phyloP scores from a whole-genome alignment of 2,113 vertebrate species.

The Sinocyclocheilus grahami region DNA sequence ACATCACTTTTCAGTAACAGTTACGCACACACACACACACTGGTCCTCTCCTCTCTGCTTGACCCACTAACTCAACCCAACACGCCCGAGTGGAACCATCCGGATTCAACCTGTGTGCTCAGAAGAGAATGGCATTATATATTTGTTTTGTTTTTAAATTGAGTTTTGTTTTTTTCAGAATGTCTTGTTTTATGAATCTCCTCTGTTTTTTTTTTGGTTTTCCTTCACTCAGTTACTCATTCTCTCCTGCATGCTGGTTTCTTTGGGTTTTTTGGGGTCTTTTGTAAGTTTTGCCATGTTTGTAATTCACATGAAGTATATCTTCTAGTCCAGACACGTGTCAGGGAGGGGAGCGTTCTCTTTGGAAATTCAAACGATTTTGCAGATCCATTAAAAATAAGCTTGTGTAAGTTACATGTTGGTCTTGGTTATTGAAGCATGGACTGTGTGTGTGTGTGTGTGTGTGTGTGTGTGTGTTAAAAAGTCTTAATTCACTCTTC shows the following conservation, averaged over 20 bases:
- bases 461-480: not conserved
- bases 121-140: conserved; percentile 75
- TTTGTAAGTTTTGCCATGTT: conserved; percentile 73
- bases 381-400: conserved; percentile 84
- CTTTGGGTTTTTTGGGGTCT: conserved; percentile 70
- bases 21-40: not conserved
- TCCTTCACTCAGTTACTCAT: conserved; percentile 13
- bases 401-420: conserved; percentile 79
- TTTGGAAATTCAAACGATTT: conserved; percentile 82
- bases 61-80: conserved; percentile 21
- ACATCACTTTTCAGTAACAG: conserved; percentile 14
- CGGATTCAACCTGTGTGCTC: conserved; percentile 61
- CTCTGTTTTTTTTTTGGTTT: not conserved
- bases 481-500: too few relatives aligned
- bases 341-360: conserved; percentile 73
- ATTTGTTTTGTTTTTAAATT: conserved; percentile 60
- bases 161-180: conserved; percentile 48
- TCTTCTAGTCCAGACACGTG: conserved; percentile 13
- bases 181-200: conserved; percentile 46
- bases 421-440: conserved; percentile 35
- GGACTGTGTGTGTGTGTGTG: not conserved
- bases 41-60: conserved; percentile 4
- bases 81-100: conserved; percentile 31
- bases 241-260: conserved; percentile 77
- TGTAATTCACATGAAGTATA: conserved; percentile 53